Evolutionary conservation across 2,113 vertebrate species (phyloP), one percentile per base, ranked within the genome.

Genomic region (Seriola aureovittata): DNA sequence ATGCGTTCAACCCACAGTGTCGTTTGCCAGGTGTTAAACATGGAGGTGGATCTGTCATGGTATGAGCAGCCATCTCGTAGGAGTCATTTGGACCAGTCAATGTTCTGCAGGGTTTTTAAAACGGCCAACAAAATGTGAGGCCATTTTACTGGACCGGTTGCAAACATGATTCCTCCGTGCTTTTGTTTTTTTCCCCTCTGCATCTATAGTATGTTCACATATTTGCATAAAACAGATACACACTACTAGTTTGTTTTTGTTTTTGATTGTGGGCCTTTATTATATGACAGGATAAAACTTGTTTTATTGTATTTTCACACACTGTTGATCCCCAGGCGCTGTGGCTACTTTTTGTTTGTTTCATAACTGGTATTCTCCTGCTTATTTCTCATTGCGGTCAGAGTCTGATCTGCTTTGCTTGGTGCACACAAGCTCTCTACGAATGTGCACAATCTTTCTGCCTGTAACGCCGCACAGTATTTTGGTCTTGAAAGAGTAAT

Each of bases 1-100:
- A 78, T 46, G 23, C 17, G 2, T 76, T 78, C 88, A 84, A 80
- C 88, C 75, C 85, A 87, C 87, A 76, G 66, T 72, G 72, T 80
- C 38, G 81, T 71, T 84, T 86, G 85, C 86, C 91, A 91, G 84
- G 88, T 93, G 88, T 91, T 85, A 93, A 93, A 92, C 54, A 80
- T 77, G 91, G 91, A 92, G 91, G 91, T 93, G 92, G 93, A 89
- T 90, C 90, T 92, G 88, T 92, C 89, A 88, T 92, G 83, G 77
- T 84, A 91, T 84, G 85, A 93, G 87, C 89, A 93, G 90, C 86
- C 88, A 91, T 92, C 75, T 82, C 86, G 92, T 94, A 88, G 93
- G 93, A 90, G 93, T 92, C 87, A 71, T 55, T 87, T 93, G 93
- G 90, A 90, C 79, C 78, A 87, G 85, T 87, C 63, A 5, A 4